A percentile compares a stretch with the other conserved stretches of the same genome.
Evolutionary conservation across 2,888 invertebrate species (phyloP).

Genomic region (Pachycephus smyrnensis): DNA sequence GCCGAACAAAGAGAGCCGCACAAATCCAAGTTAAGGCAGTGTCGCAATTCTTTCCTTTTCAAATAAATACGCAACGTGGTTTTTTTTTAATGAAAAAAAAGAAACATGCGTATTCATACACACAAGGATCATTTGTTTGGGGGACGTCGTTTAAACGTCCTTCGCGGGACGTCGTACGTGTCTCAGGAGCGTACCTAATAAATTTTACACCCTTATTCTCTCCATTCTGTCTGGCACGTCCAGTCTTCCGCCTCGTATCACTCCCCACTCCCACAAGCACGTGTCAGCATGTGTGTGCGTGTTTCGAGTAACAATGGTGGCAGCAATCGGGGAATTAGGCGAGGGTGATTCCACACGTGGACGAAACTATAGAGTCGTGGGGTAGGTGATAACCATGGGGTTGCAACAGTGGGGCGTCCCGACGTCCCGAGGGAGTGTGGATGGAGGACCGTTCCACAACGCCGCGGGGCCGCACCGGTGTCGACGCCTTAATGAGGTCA

Average conservation of each 20-base stretch:
- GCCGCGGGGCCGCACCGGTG: conserved; percentile 28
- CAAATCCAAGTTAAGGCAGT: background rate
- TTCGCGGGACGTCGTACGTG: background rate
- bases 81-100: background rate
- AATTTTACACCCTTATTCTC: background rate
- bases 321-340: background rate
- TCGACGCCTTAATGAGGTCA: conserved; percentile 51
- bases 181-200: background rate
- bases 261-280: background rate
- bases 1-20: background rate
- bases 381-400: background rate
- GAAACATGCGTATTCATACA: background rate
- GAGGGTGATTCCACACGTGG: background rate
- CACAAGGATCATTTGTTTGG: background rate
- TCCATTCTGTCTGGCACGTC: background rate
- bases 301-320: background rate
- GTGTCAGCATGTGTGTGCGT: background rate
- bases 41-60: background rate
- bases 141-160: background rate
- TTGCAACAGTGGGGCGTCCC: background rate
- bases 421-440: background rate
- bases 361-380: background rate
- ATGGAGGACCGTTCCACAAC: background rate
- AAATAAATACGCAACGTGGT: background rate
- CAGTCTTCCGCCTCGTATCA: background rate